Conservation (phyloP, 2,888 invertebrate genomes). For the Quadriops clusia region DNA sequence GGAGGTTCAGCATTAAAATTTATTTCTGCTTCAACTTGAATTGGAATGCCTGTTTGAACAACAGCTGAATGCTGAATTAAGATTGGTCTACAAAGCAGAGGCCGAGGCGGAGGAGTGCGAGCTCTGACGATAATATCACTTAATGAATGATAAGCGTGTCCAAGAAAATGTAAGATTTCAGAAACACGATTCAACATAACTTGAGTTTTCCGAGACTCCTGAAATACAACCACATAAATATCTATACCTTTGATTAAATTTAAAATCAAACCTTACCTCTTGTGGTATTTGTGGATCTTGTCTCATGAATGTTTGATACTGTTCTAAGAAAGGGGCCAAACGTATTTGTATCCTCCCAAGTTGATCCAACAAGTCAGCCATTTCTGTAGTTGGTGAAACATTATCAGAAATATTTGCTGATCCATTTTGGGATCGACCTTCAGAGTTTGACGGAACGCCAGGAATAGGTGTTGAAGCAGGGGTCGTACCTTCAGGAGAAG, state of each 20-base stretch:
- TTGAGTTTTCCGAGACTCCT: slow-evolving; percentile 46
- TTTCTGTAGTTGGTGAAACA: slow-evolving; percentile 38
- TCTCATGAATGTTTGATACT: slow-evolving; percentile 48
- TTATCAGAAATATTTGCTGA: no score
- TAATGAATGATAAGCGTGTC: slow-evolving; percentile 80
- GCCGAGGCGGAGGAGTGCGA: slow-evolving; percentile 53
- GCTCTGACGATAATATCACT: slow-evolving; percentile 76
- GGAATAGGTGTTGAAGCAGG: no score
- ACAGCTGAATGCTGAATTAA: slow-evolving; percentile 55
- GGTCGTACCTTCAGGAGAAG: no score
- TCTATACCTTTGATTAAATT: slow-evolving; percentile 1
- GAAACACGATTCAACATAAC: slow-evolving; percentile 61
- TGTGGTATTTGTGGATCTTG: slow-evolving; percentile 45
- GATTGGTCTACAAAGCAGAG: slow-evolving; percentile 58
- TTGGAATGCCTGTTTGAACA: slow-evolving; percentile 53
- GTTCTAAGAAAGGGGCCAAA: slow-evolving; percentile 53
- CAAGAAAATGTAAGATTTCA: slow-evolving; percentile 71
- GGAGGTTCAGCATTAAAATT: no score
- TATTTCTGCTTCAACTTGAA: slow-evolving; percentile 50
- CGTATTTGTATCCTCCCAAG: slow-evolving; percentile 44
- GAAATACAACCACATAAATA: slow-evolving; percentile 14
- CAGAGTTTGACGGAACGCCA: no score
- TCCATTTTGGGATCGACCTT: no score
- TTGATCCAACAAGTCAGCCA: slow-evolving; percentile 45
- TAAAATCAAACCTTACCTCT: slow-evolving; percentile 24